Base-by-base conservation (phyloP, 2,113 vertebrate genomes). In the Oreochromis spilurus region DNA sequence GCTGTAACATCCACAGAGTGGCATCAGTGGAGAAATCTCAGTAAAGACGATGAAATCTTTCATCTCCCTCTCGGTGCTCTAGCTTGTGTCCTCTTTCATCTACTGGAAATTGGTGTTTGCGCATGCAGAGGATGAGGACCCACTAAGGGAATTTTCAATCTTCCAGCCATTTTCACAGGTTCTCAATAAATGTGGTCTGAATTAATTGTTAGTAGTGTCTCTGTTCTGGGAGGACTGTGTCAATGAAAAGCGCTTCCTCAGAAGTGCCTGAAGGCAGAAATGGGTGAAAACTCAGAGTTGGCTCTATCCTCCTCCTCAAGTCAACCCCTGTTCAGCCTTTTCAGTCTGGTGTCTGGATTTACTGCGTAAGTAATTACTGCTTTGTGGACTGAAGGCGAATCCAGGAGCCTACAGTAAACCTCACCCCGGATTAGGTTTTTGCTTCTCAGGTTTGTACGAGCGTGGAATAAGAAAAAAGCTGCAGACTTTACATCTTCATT, bases 91-190 rank as follows among this genome's bases (percentile, higher is more conserved):
- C 53, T 67, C 89, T 93, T 93, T 94, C 84, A 94, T 94, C 92
- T 92, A 77, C 40, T 45, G 43, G 53, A 91, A 85, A 93, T 79
- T 52, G 81, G 87, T 87, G 87, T 85, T 85, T 87, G 55, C 53
- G 85, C 62, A 91, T 55, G 87, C 87, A 60, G 79, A 84, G 60
- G 55, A 88, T 86, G 87, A 90, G 82, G 81, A 43, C 45, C 70
- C 72, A 87, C 88, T 84, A 9, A 84, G 90, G 92, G 91, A 95
- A 92, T 88, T 90, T 93, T 90, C 84, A 91, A 86, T 91, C 87
- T 91, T 75, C 7, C 43, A 79, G 82, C 14, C 40, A 19, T 84
- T 89, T 94, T 84, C 75, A 81, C 86, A 48, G 81, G 52, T 89
- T 91, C 88, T 82, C 17, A 85, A 48, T 80, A 79, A 94, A 93